These are phyloP conservation scores for Tychaedon coryphoeus DNA, from an alignment of 2,113 vertebrate species.

Conservation along the genomic window DNA sequence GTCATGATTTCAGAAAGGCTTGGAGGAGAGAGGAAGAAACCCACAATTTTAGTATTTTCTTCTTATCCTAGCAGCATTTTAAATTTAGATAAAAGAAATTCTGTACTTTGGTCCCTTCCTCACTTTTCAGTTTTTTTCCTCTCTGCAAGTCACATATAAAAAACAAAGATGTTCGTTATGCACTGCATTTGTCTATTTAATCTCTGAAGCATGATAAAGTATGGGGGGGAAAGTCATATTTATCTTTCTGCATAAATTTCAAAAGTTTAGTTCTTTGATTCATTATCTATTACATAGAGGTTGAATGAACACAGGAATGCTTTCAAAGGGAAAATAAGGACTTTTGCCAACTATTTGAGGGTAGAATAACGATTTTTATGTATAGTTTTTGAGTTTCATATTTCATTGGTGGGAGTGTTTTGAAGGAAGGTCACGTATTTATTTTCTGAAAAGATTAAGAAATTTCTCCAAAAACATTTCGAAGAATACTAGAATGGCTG, in stretches of 20 bases:
- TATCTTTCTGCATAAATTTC: not conserved
- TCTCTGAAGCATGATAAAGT: accelerated
- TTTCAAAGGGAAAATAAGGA: not conserved
- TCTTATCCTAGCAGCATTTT: not conserved
- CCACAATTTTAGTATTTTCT: not conserved
- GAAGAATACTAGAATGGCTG: not conserved
- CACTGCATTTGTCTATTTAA: not conserved
- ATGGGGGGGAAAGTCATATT: not conserved
- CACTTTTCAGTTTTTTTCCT: not conserved
- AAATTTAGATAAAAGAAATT: not conserved
- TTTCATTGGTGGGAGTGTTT: not conserved
- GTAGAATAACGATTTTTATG: not conserved
- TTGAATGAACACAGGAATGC: not conserved
- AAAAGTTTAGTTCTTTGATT: not conserved
- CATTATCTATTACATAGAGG: not conserved
- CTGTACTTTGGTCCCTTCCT: not conserved
- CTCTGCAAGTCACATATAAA: not conserved
- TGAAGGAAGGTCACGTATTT: not conserved
- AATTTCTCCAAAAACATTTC: not conserved
- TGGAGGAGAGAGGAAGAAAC: not conserved
- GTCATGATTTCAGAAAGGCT: not conserved
- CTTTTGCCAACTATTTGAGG: not conserved
- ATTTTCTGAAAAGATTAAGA: not conserved
- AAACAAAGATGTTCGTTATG: not conserved
- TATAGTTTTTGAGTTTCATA: not conserved